Conservation (phyloP, 2,113 vertebrate species). For the Aptenodytes forsteri region DNA sequence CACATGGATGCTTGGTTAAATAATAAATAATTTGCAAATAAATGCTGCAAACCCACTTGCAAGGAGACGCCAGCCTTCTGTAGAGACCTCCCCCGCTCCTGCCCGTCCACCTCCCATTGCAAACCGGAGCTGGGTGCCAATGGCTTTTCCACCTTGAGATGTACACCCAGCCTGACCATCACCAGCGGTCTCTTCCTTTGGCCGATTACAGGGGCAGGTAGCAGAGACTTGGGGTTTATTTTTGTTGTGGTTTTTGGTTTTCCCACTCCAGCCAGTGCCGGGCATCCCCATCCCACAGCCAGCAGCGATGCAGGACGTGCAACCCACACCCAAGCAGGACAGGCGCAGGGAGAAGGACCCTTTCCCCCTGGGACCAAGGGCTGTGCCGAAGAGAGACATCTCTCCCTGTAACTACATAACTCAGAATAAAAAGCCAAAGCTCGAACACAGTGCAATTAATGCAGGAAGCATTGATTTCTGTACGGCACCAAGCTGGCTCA, state of each 20-base stretch:
- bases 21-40: neutral
- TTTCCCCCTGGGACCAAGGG: neutral
- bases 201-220: neutral
- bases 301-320: accelerated
- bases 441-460: slow-evolving; percentile 68
- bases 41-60: neutral
- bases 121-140: neutral
- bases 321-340: neutral
- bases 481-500: slow-evolving; percentile 72
- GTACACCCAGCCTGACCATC: neutral
- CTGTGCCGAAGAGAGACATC: slow-evolving; percentile 60
- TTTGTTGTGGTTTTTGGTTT: neutral
- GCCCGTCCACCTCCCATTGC: neutral
- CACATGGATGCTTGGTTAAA: neutral
- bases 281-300: accelerated
- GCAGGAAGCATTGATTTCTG: slow-evolving; percentile 76
- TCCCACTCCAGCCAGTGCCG: neutral
- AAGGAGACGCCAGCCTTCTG: neutral
- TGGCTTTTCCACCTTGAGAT: neutral
- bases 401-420: slow-evolving; percentile 59
- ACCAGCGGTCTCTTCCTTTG: neutral
- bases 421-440: slow-evolving; percentile 73
- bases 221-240: neutral
- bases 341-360: neutral
- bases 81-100: neutral